Base-by-base conservation (phyloP, 53 echinoderm and acorn worm genomes). In the Paracentrotus lividus region DNA sequence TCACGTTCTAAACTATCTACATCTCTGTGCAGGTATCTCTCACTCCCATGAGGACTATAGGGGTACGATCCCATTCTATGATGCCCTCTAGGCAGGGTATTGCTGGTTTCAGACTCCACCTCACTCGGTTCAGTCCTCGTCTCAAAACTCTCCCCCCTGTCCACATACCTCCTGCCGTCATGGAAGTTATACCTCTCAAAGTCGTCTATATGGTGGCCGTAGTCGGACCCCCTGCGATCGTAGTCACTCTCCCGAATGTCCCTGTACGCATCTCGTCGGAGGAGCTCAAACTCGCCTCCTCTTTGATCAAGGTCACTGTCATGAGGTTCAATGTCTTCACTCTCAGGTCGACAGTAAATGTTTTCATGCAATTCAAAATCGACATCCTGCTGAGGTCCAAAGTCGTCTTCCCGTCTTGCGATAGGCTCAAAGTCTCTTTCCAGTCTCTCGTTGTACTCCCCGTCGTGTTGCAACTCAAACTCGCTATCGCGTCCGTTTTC, bases 31-130 rank as follows among this genome's bases (percentile, higher is more conserved):
- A 92, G 58, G n/a, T 78, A 92, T 23, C 93, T 96, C 56, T 95
- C 93, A 93, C 96, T 96, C 49, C 86, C 95, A 38, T 94, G 94
- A 57, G 93, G 93, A 60, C 93, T 93, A 43, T 90, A 95, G 31
- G 93, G 57, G 23, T 89, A 88, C 0, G 93, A 86, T 52, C 69
- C 95, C 53, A 81, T 86, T 55, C 76, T 89, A 24, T 58, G 75
- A 29, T 64, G 52, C 44, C 93, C 92, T 16, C 90, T 92, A 13
- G 93, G 72, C 21, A 88, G 76, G 13, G 90, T 85, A 61, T 95
- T 97, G 89, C 98, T 98, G 12, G 94, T 95, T 55, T 95, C 95
- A 24, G 98, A 96, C 58, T 96, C 98, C 18, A 92, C 93, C 85
- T 98, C 98, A 75, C 98, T 98, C 87, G 94, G 95, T 75, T 96